A percentile compares a stretch with the other conserved stretches of the same genome.
These are phyloP conservation scores for Oxycera nigricornis DNA, from an alignment of 2,888 invertebrate genomes.

Conservation along the genomic window DNA sequence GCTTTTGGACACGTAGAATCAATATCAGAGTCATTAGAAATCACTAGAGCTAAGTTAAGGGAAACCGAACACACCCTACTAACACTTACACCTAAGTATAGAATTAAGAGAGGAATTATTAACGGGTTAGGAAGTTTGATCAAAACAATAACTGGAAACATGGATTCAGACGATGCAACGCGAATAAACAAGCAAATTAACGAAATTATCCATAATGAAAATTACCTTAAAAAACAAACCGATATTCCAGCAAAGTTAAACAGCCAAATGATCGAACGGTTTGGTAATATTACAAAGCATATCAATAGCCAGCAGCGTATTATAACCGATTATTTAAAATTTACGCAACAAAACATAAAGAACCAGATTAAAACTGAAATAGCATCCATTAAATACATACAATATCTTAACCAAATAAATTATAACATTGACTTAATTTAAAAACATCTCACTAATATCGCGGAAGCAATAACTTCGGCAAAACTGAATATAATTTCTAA, in stretches of 20 bases:
- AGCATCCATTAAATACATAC: slow-evolving; percentile 14
- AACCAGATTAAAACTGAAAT: too few relatives aligned
- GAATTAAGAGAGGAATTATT: slow-evolving; percentile 16
- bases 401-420: slow-evolving; percentile 19
- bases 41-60: slow-evolving; percentile 12
- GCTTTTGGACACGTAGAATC: not conserved
- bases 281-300: slow-evolving; percentile 25
- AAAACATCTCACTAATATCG: slow-evolving; percentile 19
- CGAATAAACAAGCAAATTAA: slow-evolving; percentile 5
- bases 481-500: slow-evolving; percentile 37
- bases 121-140: slow-evolving; percentile 33
- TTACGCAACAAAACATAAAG: not conserved
- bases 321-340: not conserved
- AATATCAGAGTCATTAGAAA: not conserved
- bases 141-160: slow-evolving; percentile 1
- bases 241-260: slow-evolving; percentile 14
- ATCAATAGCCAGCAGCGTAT: slow-evolving; percentile 23
- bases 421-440: slow-evolving; percentile 34
- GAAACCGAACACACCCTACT: not conserved
- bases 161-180: slow-evolving; percentile 23
- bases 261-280: slow-evolving; percentile 25
- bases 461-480: slow-evolving; percentile 32
- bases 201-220: not conserved
- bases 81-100: not conserved
- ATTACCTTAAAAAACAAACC: not conserved